Base-by-base conservation (phyloP, 2,888 invertebrate genomes). In the Balanococcus diminutus region DNA sequence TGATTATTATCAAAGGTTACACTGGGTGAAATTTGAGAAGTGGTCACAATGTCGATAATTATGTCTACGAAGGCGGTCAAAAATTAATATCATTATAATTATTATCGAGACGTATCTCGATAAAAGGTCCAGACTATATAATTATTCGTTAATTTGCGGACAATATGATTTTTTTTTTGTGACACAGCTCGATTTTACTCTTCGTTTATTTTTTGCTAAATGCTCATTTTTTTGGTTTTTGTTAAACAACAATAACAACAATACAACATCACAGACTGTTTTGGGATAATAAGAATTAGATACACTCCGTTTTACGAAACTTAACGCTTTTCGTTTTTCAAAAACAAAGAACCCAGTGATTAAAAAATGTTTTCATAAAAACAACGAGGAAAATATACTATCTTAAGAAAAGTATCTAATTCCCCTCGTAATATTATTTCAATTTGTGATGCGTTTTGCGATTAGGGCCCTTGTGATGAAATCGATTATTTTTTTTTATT, bases 1-100 rank as follows among this genome's bases (percentile, higher is more conserved):
- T 28, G 67, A 31, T 67, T 67, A 31, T 67, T 67, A 67, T 67
- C 14, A 67, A 67, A 67, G 67, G 67, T 67, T 67, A 67, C 14
- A 67, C 4, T 28, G 16, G n/a, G 9, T 31, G 67, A 67, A 67
- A 67, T 67, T 67, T 14, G 67, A 67, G 67, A 67, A 67, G 16
- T 67, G 67, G 67, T 67, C 67, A 28, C 25, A 28, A 67, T 14
- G 67, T 67, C 16, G 8, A 6, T 67, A 67, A 67, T 67, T 28
- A 67, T 28, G 67, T 67, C 28, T 14, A 67, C 67, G 22, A 14
- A 56, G 11, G 56, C 19, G 56, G 56, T 56, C 22, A 19, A 56
- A 56, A 56, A 56, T 56, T 56, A 56, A 22, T 56, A 56, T 56
- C 56, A 11, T 56, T 22, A 56, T 56, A n/a, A n/a, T n/a, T n/a